These are phyloP conservation scores for Pungitius pungitius DNA, from an alignment of 2,113 vertebrate genomes.

Conservation along the genomic window DNA sequence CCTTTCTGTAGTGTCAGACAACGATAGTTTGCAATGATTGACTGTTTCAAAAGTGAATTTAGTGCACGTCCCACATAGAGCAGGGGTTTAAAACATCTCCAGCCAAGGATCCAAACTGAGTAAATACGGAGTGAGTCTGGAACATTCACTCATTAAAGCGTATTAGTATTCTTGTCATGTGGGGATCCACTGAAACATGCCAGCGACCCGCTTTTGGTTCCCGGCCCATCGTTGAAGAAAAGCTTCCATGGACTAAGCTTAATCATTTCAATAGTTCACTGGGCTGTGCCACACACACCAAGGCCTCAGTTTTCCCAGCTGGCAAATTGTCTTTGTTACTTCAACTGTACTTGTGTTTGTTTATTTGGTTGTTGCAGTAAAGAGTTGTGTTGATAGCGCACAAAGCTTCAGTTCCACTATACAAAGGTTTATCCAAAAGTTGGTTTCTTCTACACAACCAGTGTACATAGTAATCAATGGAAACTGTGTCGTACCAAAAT, in stretches of 20 bases:
- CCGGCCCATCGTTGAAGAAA: constrained; percentile 45
- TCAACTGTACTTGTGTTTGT: constrained; percentile 59
- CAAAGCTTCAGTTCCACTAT: constrained; percentile 67
- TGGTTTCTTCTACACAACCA: neutral
- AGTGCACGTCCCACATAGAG: constrained; percentile 16
- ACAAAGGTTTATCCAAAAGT: constrained; percentile 10
- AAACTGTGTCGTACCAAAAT: neutral
- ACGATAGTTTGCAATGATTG: constrained; percentile 10
- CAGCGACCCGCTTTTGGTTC: constrained; percentile 57
- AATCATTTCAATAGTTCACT: constrained; percentile 34
- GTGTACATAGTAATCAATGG: neutral
- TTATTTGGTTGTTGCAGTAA: constrained; percentile 50
- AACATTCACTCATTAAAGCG: constrained; percentile 62
- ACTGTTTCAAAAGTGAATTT: constrained; percentile 28
- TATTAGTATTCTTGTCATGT: constrained; percentile 70
- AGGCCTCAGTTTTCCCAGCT: constrained; percentile 46
- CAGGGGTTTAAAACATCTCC: constrained; percentile 24
- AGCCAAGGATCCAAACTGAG: constrained; percentile 52
- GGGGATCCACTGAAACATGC: constrained; percentile 54
- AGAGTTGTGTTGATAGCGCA: constrained; percentile 53
- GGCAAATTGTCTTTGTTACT: constrained; percentile 51
- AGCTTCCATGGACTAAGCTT: constrained; percentile 28
- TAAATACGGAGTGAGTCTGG: constrained; percentile 38
- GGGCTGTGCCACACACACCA: constrained; percentile 8
- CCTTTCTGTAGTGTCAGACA: constrained; percentile 15